Evolutionary conservation across 2,888 invertebrate genomes (phyloP), one percentile per base, ranked within the genome.

Genomic region (Nebria brevicollis): DNA sequence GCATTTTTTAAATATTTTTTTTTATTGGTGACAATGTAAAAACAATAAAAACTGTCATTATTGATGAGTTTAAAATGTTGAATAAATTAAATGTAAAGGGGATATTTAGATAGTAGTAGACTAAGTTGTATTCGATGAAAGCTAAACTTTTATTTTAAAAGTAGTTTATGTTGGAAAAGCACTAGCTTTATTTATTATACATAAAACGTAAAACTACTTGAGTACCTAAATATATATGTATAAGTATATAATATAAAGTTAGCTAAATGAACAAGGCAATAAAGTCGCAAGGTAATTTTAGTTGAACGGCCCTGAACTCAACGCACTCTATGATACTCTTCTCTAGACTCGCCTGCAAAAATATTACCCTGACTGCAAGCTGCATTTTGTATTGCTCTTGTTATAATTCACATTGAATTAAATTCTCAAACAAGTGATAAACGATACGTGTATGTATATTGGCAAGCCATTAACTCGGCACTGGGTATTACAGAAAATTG

Each of bases 121-220:
- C 20, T 20, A 20, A 20, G 20, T 20, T 20, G 20, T 20, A 20
- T 20, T 20, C 20, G 20, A 20, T 20, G 20, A 20, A 20, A 20
- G 20, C 68, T 20, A 77, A 77, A 77, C 72, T 77, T 77, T 77
- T 65, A 72, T 75, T 42, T 8, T 15, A 11, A 64, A 41, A 13
- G 15, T 54, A 54, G 15, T 75, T 64, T 26, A 75, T 20, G 74
- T 66, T 66, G 66, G 25, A 20, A 79, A 66, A 66, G 79, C 79
- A 66, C 73, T 74, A 74, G 72, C 66, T 72, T 66, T 74, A 79
- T 79, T 79, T 79, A 79, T 79, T 79, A 79, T 79, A 74, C 79
- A 79, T 79, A 79, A 79, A 79, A 79, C 79, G 74, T 75, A 79
- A 77, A 79, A 79, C 79, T 79, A 79, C 79, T 79, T 43, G 68